phyloP scores from a whole-genome alignment of 1,140 invertebrate genomes.

The Apis laboriosa region DNA sequence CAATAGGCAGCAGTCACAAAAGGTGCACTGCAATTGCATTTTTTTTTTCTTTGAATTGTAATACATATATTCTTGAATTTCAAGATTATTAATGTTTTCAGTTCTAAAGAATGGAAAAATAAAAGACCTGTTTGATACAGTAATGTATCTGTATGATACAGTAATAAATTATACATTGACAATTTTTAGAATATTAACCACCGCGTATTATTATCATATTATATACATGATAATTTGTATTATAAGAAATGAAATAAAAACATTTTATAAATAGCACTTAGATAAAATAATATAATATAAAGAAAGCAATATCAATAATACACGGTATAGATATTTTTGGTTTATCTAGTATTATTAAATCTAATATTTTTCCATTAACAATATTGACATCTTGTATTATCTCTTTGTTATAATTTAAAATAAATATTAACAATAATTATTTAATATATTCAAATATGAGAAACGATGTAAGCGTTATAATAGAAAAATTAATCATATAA shows the following conservation, averaged over 20 bases:
- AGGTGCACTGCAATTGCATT: slow-evolving; percentile 38
- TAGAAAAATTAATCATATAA: slow-evolving; percentile 35
- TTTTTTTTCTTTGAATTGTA: slow-evolving; percentile 30
- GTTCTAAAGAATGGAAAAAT: slow-evolving; percentile 45
- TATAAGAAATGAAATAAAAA: not conserved
- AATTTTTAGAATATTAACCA: slow-evolving; percentile 23
- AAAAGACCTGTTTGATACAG: slow-evolving; percentile 12
- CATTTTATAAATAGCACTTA: slow-evolving; percentile 6
- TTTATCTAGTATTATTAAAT: slow-evolving; percentile 38
- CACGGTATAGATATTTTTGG: slow-evolving; percentile 18
- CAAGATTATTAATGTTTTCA: slow-evolving; percentile 6
- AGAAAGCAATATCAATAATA: slow-evolving; percentile 15
- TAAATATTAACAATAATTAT: slow-evolving; percentile 48
- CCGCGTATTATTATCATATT: slow-evolving; percentile 22
- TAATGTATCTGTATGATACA: not conserved
- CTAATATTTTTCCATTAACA: slow-evolving; percentile 49
- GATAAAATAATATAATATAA: slow-evolving; percentile 9
- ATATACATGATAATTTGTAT: slow-evolving; percentile 22
- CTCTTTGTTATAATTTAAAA: slow-evolving; percentile 41
- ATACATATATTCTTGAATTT: slow-evolving; percentile 4
- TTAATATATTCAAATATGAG: slow-evolving; percentile 12
- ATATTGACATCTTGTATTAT: slow-evolving; percentile 41
- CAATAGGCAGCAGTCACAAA: slow-evolving; percentile 52
- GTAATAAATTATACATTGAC: slow-evolving; percentile 32
- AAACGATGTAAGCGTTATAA: slow-evolving; percentile 12